Conservation (phyloP, 2,888 invertebrate genomes). For the Ectropis crepuscularia region DNA sequence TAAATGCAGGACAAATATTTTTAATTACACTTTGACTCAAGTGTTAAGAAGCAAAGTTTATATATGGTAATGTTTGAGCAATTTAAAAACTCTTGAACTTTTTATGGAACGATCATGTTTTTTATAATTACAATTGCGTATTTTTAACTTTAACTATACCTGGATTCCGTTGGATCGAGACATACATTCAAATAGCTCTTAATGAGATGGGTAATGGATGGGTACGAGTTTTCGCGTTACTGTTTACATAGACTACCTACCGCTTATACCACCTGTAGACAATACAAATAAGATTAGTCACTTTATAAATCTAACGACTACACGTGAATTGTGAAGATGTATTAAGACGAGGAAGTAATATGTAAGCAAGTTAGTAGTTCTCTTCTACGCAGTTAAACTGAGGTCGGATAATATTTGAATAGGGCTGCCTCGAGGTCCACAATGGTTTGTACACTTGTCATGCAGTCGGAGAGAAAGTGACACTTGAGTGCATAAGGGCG, state of each 20-base stretch:
- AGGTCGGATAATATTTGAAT: slow-evolving; percentile 38
- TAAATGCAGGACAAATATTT: too few species aligned
- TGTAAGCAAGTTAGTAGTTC: slow-evolving; percentile 13
- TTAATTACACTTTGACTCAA: too few species aligned
- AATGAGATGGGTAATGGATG: slow-evolving; percentile 24
- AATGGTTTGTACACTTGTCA: slow-evolving; percentile 1
- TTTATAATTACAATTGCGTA: too few species aligned
- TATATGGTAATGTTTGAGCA: too few species aligned
- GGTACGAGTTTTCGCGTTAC: slow-evolving; percentile 25
- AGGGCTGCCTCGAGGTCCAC: slow-evolving; percentile 15
- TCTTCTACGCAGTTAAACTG: slow-evolving; percentile 33
- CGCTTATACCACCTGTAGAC: neutral
- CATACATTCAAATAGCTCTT: slow-evolving; percentile 25
- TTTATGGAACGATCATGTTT: too few species aligned
- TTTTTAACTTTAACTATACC: neutral
- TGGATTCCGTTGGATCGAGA: slow-evolving; percentile 4
- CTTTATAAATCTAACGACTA: slow-evolving; percentile 12
- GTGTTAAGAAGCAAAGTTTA: too few species aligned
- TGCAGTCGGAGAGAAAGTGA: slow-evolving; percentile 33
- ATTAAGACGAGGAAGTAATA: slow-evolving; percentile 34
- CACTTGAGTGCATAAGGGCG: slow-evolving; percentile 24
- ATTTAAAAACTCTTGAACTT: too few species aligned
- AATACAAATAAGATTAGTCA: slow-evolving; percentile 13
- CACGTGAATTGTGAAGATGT: slow-evolving; percentile 15
- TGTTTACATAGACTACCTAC: neutral